phyloP scores from a whole-genome alignment of 1,140 invertebrate species.

The Goniozus legneri region DNA sequence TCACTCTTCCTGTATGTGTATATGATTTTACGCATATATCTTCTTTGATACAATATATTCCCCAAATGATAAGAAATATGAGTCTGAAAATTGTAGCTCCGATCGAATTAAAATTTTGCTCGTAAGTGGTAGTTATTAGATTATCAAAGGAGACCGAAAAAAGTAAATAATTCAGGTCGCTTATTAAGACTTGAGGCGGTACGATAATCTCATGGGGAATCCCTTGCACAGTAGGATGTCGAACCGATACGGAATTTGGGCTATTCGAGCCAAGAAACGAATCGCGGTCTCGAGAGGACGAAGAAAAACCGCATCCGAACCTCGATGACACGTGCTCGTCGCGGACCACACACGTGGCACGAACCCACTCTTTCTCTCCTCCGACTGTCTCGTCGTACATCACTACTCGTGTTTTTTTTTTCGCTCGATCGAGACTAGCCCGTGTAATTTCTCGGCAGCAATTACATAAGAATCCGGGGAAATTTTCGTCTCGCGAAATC shows the following conservation, averaged over 20 bases:
- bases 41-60: not conserved
- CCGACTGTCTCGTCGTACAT: not conserved
- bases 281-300: slow-evolving; percentile 7
- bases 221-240: slow-evolving; percentile 4
- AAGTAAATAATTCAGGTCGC: not conserved
- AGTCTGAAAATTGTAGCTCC: not conserved
- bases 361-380: slow-evolving; percentile 2
- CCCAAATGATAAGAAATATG: not conserved
- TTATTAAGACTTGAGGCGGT: not conserved
- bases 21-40: no score
- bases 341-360: slow-evolving; percentile 42
- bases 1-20: no score
- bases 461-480: no score
- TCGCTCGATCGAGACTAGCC: no score
- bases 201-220: slow-evolving; percentile 9
- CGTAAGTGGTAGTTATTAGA: not conserved
- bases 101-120: not conserved
- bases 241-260: slow-evolving; percentile 28
- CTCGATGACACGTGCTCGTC: slow-evolving; percentile 34
- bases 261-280: slow-evolving; percentile 33
- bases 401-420: slow-evolving; percentile 2
- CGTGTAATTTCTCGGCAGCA: no score
- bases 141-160: not conserved
- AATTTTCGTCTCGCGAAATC: not conserved
- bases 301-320: slow-evolving; percentile 32